Percentiles rank a stretch among this genome's conserved stretches.
These are phyloP conservation scores for Calameuta filiformis DNA, from an alignment of 2,888 invertebrate genomes.

Conservation along the genomic window DNA sequence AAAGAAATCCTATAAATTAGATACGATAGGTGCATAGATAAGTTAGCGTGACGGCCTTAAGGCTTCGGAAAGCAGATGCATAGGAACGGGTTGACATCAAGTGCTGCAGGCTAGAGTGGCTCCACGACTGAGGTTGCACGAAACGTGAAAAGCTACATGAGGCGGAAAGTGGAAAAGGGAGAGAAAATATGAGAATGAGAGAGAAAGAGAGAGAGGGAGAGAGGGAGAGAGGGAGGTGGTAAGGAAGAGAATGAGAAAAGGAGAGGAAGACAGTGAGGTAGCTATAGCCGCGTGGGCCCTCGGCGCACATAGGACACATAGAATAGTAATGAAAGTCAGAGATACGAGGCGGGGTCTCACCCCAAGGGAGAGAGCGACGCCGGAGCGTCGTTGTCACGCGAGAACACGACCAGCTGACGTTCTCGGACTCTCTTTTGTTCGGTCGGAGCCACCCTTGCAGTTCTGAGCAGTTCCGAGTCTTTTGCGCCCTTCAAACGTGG, in stretches of 20 bases:
- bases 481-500: slow-evolving; percentile 5
- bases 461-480: slow-evolving; percentile 8
- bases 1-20: slow-evolving; percentile 18
- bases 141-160: not conserved
- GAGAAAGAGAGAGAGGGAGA: too few species aligned
- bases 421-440: slow-evolving; percentile 27
- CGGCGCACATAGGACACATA: slow-evolving; percentile 16
- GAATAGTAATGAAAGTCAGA: slow-evolving; percentile 28
- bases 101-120: slow-evolving; percentile 50
- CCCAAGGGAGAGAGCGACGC: slow-evolving; percentile 36
- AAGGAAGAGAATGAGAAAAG: not conserved
- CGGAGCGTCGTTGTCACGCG: slow-evolving; percentile 54
- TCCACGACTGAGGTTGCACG: slow-evolving; percentile 16
- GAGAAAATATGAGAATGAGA: not conserved
- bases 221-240: not conserved
- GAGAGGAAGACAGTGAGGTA: not conserved
- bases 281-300: not conserved
- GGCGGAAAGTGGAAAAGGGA: not conserved
- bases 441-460: slow-evolving; percentile 1
- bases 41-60: slow-evolving; percentile 46
- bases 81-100: slow-evolving; percentile 52
- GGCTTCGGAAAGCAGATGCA: slow-evolving; percentile 46
- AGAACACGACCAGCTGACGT: slow-evolving; percentile 58
- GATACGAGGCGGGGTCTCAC: slow-evolving; percentile 48
- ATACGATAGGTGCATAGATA: slow-evolving; percentile 10